These are phyloP conservation scores for Myotis lucifugus DNA, from an alignment of 2,113 vertebrate species.

Conservation along the genomic window DNA sequence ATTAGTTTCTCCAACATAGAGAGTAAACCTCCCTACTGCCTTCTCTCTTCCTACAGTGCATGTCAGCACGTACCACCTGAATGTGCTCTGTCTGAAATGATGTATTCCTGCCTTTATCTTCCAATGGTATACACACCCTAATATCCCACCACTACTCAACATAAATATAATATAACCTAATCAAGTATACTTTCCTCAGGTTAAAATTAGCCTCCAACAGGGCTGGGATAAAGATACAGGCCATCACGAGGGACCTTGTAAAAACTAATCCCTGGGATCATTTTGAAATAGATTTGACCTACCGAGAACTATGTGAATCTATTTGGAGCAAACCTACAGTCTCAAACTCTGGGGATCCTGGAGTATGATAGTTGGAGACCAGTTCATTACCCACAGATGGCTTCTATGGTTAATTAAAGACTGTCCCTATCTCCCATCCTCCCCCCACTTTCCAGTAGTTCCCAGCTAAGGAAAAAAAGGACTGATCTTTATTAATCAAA, in stretches of 20 bases:
- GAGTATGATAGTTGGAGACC: background rate
- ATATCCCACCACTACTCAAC: background rate
- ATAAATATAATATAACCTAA: constrained; percentile 4
- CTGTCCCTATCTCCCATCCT: background rate
- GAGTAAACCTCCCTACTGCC: background rate
- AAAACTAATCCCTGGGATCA: constrained; percentile 10
- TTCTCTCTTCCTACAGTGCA: background rate
- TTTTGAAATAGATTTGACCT: constrained; percentile 15
- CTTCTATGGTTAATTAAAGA: background rate
- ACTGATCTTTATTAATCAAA: background rate
- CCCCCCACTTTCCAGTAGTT: background rate
- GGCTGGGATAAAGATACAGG: background rate
- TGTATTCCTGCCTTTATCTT: background rate
- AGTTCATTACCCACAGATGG: background rate
- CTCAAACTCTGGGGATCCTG: background rate
- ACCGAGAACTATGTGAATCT: background rate
- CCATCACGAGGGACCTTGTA: background rate
- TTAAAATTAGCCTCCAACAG: constrained; percentile 33
- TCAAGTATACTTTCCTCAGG: background rate
- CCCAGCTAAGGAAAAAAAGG: background rate
- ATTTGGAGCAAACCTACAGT: background rate
- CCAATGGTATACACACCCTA: background rate
- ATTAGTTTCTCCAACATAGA: background rate
- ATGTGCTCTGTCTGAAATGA: background rate
- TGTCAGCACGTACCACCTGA: background rate